Conservation (phyloP, 2,888 invertebrate species). For the Schizotus pectinicornis region DNA sequence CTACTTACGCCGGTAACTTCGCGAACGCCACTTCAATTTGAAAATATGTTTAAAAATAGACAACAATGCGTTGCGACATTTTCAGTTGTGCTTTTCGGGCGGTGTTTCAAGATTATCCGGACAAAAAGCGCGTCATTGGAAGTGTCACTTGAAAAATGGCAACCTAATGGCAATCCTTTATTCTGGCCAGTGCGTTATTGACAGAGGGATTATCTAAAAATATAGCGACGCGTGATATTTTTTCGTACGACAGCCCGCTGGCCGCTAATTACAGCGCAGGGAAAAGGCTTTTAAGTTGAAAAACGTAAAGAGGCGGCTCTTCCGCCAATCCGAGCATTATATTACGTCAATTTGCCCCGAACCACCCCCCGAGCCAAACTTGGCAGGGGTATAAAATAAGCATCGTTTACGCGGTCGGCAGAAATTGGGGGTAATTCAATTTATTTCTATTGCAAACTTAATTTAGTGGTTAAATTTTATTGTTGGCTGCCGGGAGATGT, state of each 20-base stretch:
- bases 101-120: no score
- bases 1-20: not conserved
- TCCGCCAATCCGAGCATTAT: no score
- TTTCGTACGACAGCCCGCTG: conserved; percentile 3
- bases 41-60: conserved; percentile 13
- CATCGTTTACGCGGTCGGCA: no score
- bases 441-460: no score
- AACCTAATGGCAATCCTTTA: conserved; percentile 22
- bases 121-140: conserved; percentile 9
- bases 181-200: conserved; percentile 14
- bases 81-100: no score
- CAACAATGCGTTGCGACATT: conserved; percentile 3
- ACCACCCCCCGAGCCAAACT: no score
- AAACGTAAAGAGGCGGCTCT: not conserved
- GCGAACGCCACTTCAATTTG: not conserved
- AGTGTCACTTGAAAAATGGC: conserved; percentile 23
- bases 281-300: conserved; percentile 14
- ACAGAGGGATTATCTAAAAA: conserved; percentile 28
- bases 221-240: conserved; percentile 16
- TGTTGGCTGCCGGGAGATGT: no score
- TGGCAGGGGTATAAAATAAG: no score
- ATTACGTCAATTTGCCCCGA: no score
- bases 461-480: no score
- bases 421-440: no score
- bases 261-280: conserved; percentile 17